phyloP scores from a whole-genome alignment of 1,140 invertebrate species.

The Catajapyx aquilonaris region DNA sequence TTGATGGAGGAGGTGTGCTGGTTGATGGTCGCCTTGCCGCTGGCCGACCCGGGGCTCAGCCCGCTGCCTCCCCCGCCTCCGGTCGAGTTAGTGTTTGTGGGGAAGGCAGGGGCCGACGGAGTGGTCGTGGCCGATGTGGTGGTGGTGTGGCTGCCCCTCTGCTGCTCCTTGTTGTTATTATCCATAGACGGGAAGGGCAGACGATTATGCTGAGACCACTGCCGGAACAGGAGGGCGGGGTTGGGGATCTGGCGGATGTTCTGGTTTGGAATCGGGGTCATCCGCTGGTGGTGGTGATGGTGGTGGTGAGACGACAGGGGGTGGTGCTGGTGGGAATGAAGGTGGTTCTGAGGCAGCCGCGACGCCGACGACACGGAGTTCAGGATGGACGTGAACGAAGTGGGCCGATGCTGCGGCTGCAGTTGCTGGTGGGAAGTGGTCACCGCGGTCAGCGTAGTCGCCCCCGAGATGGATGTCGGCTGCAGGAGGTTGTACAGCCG shows the following conservation, averaged over 20 bases:
- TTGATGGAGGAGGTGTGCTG: conserved; percentile 6
- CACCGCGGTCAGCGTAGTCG: not conserved
- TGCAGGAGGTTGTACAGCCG: too few relatives aligned
- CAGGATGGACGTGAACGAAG: not conserved
- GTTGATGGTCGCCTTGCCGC: not conserved
- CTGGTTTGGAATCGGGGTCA: conserved; percentile 17
- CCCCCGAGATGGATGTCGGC: not conserved
- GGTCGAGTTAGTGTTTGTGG: not conserved
- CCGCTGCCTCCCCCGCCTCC: not conserved
- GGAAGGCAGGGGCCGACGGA: too few relatives aligned
- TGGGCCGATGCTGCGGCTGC: conserved; percentile 3
- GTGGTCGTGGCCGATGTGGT: not conserved
- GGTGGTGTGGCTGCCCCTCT: conserved; percentile 5
- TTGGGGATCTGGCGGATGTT: conserved; percentile 20
- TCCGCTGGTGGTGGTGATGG: conserved; percentile 1
- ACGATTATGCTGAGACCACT: conserved; percentile 8
- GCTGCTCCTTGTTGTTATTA: not conserved
- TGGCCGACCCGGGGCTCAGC: conserved; percentile 6
- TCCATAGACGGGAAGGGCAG: not conserved
- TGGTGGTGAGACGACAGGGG: conserved; percentile 6
- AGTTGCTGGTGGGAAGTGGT: conserved; percentile 2
- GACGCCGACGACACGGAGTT: too few relatives aligned
- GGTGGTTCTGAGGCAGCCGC: conserved; percentile 1
- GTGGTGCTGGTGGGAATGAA: not conserved
- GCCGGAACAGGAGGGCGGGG: conserved; percentile 16